These are phyloP conservation scores for Murina feae DNA, from an alignment of 2,113 vertebrate genomes.

Conservation along the genomic window DNA sequence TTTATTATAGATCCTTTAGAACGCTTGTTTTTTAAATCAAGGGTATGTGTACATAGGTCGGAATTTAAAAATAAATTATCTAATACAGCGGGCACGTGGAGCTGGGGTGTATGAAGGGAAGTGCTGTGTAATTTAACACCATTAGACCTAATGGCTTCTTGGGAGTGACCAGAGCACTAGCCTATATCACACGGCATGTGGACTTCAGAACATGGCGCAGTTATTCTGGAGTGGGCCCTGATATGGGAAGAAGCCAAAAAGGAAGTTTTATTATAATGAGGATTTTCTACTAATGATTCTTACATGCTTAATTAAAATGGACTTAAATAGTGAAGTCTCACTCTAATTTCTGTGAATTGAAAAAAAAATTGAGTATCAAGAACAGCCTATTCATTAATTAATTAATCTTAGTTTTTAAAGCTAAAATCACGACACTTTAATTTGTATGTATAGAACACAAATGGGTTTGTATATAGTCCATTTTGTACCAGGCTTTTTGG, in stretches of 20 bases:
- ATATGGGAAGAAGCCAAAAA: background rate
- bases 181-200: background rate
- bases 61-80: background rate
- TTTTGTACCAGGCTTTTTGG: background rate
- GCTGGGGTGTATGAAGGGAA: background rate
- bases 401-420: slow-evolving; percentile 24
- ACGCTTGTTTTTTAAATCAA: background rate
- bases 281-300: background rate
- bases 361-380: background rate
- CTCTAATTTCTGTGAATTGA: background rate
- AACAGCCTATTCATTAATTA: background rate
- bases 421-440: slow-evolving; percentile 27
- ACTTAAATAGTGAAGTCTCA: background rate
- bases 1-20: background rate
- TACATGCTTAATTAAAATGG: slow-evolving; percentile 18
- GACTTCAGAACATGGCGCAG: background rate
- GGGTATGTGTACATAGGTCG: background rate
- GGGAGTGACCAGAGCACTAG: background rate
- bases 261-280: background rate
- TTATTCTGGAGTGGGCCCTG: background rate
- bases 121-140: background rate
- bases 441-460: background rate
- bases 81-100: background rate
- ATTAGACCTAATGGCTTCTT: background rate
- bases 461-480: background rate